Percentiles rank a stretch among this genome's conserved stretches.
Conservation (phyloP, 2,797 vertebrate species). For the Peromyscus melanophrys region DNA sequence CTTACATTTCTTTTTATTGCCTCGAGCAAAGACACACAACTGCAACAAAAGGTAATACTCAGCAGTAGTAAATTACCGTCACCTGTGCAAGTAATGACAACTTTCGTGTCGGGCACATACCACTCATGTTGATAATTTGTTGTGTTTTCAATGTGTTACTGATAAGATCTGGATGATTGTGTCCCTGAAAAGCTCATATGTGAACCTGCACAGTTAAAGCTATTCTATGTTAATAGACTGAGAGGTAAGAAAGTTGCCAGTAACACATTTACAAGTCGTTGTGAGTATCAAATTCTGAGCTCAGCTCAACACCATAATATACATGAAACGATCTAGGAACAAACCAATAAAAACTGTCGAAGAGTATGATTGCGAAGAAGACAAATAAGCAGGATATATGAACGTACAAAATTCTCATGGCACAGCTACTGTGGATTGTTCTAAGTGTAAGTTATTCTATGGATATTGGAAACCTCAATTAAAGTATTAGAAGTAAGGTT, state of each 20-base stretch:
- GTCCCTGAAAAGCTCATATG: not conserved
- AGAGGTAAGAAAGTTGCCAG: not conserved
- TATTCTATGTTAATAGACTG: not conserved
- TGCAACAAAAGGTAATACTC: not conserved
- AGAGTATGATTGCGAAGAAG: not conserved
- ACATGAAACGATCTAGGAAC: not conserved
- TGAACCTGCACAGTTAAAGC: not conserved
- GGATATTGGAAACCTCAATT: not conserved
- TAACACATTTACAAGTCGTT: not conserved
- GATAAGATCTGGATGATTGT: not conserved
- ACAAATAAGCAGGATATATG: not conserved
- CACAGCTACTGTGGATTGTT: not conserved
- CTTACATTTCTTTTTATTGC: not conserved
- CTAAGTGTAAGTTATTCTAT: not conserved
- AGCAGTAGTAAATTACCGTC: not conserved
- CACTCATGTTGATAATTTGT: not conserved
- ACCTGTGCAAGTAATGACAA: not conserved
- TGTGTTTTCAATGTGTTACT: not conserved
- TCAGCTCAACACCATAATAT: not conserved
- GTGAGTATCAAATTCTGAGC: not conserved
- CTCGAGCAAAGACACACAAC: not conserved
- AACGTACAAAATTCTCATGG: not conserved
- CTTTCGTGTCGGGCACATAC: not conserved
- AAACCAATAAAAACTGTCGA: not conserved
- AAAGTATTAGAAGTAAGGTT: slow-evolving; percentile 21